These are phyloP conservation scores for Epistrophe eligans DNA, from an alignment of 2,888 invertebrate species.

Conservation along the genomic window DNA sequence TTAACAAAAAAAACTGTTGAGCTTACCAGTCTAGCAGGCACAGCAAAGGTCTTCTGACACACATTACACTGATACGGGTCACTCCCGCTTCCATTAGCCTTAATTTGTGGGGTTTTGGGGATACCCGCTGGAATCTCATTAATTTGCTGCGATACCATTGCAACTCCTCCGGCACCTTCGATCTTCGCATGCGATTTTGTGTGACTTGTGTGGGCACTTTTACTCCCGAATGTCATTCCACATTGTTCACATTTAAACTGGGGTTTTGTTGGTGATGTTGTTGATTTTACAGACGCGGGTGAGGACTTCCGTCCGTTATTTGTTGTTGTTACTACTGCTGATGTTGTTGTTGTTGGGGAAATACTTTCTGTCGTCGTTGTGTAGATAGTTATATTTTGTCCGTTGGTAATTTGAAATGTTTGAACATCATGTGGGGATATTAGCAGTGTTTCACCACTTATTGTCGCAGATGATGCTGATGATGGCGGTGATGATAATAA, in stretches of 20 bases:
- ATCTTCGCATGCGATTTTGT: slow-evolving; percentile 87
- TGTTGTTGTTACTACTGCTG: slow-evolving; percentile 18
- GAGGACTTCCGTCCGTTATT: slow-evolving; percentile 48
- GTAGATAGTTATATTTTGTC: slow-evolving; percentile 74
- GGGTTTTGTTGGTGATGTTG: slow-evolving; percentile 83
- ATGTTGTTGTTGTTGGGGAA: slow-evolving; percentile 16
- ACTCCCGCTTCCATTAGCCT: slow-evolving; percentile 81
- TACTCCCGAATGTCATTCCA: slow-evolving; percentile 90
- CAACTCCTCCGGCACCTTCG: slow-evolving; percentile 71
- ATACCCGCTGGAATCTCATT: slow-evolving; percentile 80
- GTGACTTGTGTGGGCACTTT: slow-evolving; percentile 90
- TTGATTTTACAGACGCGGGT: slow-evolving; percentile 77
- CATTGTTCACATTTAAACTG: slow-evolving; percentile 88
- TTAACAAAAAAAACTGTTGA: neutral
- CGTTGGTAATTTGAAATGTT: slow-evolving; percentile 59
- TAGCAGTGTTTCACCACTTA: slow-evolving; percentile 49
- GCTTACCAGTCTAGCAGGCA: slow-evolving; percentile 91
- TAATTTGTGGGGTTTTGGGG: slow-evolving; percentile 82
- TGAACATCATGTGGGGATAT: slow-evolving; percentile 51
- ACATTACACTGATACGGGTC: slow-evolving; percentile 95
- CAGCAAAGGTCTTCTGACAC: slow-evolving; percentile 95
- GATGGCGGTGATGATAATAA: slow-evolving; percentile 1
- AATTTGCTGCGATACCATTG: slow-evolving; percentile 48
- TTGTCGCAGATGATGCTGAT: slow-evolving; percentile 37
- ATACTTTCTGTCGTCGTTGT: slow-evolving; percentile 46